These are phyloP conservation scores for Frankliniella fusca DNA, from an alignment of 2,888 invertebrate genomes.

Conservation along the genomic window DNA sequence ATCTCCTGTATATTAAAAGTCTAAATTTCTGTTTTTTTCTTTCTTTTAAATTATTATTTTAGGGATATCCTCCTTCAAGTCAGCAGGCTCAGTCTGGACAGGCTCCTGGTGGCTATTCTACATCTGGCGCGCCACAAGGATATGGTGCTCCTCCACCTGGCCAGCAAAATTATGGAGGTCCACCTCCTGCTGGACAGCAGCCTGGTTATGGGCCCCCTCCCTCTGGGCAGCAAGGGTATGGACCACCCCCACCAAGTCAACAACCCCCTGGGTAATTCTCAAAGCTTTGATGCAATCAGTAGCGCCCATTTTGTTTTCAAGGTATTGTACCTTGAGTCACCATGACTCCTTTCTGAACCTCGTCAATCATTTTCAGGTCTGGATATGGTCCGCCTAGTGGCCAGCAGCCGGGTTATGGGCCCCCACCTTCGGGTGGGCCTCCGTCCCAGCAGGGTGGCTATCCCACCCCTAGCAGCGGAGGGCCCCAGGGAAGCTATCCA, in stretches of 20 bases:
- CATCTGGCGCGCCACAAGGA: not conserved
- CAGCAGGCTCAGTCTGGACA: not conserved
- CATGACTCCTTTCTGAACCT: no score
- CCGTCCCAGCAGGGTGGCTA: conserved; percentile 3
- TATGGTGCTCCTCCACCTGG: conserved; percentile 2
- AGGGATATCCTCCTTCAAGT: not conserved
- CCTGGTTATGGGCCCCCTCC: not conserved
- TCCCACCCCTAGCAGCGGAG: not conserved
- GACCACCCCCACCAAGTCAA: not conserved
- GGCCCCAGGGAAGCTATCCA: conserved; percentile 3
- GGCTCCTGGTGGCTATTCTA: not conserved
- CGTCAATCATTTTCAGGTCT: not conserved
- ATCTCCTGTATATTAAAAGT: not conserved
- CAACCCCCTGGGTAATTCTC: not conserved
- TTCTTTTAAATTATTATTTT: not conserved
- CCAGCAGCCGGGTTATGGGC: not conserved
- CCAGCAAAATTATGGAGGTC: not conserved
- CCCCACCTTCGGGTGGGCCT: not conserved
- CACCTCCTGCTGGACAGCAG: not conserved
- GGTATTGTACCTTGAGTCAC: no score
- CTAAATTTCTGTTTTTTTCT: not conserved
- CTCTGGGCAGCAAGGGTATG: conserved; percentile 5
- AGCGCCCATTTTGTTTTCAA: no score
- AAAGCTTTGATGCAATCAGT: not conserved
- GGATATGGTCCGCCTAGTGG: not conserved